Evolutionary conservation across 2,797 vertebrate genomes (phyloP).

Genomic region (Alosa sapidissima): DNA sequence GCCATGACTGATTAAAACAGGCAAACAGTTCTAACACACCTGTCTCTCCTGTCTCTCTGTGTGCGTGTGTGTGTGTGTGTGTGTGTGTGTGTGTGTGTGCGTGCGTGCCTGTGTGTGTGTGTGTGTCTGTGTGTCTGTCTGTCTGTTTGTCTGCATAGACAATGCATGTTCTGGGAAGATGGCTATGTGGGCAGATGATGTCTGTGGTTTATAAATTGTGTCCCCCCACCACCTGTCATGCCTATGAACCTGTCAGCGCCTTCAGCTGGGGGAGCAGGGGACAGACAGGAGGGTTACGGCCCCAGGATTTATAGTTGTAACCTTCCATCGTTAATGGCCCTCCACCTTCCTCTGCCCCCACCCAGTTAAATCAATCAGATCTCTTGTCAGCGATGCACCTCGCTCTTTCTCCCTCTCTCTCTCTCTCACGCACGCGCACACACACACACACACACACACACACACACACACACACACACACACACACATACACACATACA

Average conservation of each 20-base stretch:
- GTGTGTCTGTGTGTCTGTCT: background rate
- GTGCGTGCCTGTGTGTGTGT: slow-evolving; percentile 15
- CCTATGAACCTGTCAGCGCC: slow-evolving; percentile 2
- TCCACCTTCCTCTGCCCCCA: background rate
- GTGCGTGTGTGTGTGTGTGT: background rate
- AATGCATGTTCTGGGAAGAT: slow-evolving; percentile 14
- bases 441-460: background rate
- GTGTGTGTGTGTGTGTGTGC: background rate
- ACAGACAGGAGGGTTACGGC: slow-evolving; percentile 6
- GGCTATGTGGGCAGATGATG: background rate
- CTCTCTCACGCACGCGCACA: background rate
- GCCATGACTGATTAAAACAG: slow-evolving; percentile 43
- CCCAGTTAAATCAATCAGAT: slow-evolving; percentile 30
- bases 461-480: background rate
- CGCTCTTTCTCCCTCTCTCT: background rate
- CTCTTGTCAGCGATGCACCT: background rate
- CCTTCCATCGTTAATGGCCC: slow-evolving; percentile 24
- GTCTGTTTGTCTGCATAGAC: background rate
- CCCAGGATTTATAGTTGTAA: slow-evolving; percentile 26
- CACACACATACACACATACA: background rate
- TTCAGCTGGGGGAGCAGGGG: background rate
- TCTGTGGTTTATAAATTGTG: background rate
- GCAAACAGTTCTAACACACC: slow-evolving; percentile 37
- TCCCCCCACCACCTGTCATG: slow-evolving; percentile 28
- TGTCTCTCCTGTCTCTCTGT: slow-evolving; percentile 1